These are phyloP conservation scores for Osmerus eperlanus DNA, from an alignment of 2,113 vertebrate species.

Conservation along the genomic window DNA sequence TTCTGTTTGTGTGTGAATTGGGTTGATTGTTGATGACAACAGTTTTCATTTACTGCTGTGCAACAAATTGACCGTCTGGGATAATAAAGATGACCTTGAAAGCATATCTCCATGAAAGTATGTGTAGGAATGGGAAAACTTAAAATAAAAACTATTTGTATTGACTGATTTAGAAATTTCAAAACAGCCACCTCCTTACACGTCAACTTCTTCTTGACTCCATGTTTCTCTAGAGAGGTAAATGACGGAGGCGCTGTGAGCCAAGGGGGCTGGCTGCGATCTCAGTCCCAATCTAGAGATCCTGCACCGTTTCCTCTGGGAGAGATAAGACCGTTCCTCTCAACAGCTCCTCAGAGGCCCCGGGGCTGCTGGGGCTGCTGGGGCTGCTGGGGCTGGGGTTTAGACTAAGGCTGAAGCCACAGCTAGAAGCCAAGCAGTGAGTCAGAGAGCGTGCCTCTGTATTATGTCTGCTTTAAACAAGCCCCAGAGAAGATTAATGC, in stretches of 20 bases:
- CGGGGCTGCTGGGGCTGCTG: neutral
- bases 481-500: constrained; percentile 72
- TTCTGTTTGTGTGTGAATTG: too few relatives aligned
- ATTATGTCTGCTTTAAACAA: constrained; percentile 69
- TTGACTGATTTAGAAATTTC: too few relatives aligned
- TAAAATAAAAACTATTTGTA: too few relatives aligned
- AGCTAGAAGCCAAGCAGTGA: constrained; percentile 38
- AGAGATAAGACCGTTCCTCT: constrained; percentile 61
- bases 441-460: constrained; percentile 61
- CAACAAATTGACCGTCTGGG: too few relatives aligned
- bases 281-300: constrained; percentile 54
- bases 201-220: too few relatives aligned
- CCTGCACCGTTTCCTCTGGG: constrained; percentile 51
- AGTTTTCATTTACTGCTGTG: too few relatives aligned
- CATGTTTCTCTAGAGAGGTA: too few relatives aligned
- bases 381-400: neutral
- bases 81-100: too few relatives aligned
- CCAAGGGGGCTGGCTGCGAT: constrained; percentile 45
- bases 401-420: constrained; percentile 22
- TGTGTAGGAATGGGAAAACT: too few relatives aligned
- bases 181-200: too few relatives aligned
- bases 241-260: neutral
- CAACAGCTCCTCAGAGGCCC: constrained; percentile 45
- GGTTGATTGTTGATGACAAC: too few relatives aligned
- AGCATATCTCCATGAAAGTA: too few relatives aligned